These are phyloP conservation scores for Clarias pachynema DNA, from an alignment of 2,797 vertebrate species.

Conservation along the genomic window DNA sequence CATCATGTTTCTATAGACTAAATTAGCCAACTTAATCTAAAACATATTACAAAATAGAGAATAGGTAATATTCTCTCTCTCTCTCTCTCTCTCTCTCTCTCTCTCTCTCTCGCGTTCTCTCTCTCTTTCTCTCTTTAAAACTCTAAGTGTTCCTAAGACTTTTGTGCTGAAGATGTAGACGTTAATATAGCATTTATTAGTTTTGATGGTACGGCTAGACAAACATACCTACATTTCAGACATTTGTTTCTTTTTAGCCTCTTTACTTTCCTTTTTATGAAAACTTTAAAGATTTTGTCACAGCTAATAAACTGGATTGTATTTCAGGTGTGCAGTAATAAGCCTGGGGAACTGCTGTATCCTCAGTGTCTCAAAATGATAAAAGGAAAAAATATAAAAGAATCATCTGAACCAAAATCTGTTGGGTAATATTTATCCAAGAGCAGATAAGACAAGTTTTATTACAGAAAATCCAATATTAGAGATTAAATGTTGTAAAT, in stretches of 20 bases:
- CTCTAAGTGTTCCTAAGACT: no score
- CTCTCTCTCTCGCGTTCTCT: no score
- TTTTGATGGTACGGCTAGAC: neutral
- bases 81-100: no score
- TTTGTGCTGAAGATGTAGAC: no score
- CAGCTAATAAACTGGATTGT: neutral
- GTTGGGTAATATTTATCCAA: neutral
- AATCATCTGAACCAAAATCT: neutral
- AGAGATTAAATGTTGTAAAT: neutral
- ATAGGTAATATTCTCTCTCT: no score
- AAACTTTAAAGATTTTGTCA: neutral
- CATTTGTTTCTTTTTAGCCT: neutral
- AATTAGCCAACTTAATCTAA: neutral
- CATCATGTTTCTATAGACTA: neutral
- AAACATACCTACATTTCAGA: neutral
- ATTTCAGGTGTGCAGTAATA: constrained; percentile 4
- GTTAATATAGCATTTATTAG: no score
- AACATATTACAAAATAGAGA: neutral
- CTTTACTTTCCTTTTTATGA: neutral
- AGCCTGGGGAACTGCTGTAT: neutral
- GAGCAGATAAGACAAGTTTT: neutral
- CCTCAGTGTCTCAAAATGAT: neutral
- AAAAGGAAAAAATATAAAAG: neutral
- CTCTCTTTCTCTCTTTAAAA: no score
- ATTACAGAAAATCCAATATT: neutral